Evolutionary conservation across 2,888 invertebrate genomes (phyloP), one percentile per base, ranked within the genome.

Genomic region (Kryphioiulus occultus): DNA sequence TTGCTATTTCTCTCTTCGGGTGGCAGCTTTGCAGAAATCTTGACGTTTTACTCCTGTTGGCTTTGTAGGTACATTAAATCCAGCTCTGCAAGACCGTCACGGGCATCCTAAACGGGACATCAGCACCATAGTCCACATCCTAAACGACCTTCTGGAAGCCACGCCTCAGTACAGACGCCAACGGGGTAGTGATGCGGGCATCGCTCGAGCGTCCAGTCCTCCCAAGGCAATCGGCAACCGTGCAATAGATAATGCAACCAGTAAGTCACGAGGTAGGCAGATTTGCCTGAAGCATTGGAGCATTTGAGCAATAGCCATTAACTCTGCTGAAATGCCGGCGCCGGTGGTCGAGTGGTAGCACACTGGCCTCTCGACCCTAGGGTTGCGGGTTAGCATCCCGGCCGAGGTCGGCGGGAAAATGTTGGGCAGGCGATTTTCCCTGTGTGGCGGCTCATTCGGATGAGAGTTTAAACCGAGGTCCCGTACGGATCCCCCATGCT

Each of bases 101-200:
- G 98, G 98, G 17, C 94, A 97, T 90, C 98, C 98, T 86, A 96
- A 97, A 91, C 95, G 98, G 89, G 97, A 98, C 92, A 97, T 98
- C 91, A 97, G 96, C 88, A 98, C 98, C 85, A 98, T 98, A 89
- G 97, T 98, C 90, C 98, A 98, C 92, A 98, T 98, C 92, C 93
- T 98, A 90, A 98, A 98, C 92, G 98, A 98, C 93, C 94, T 98
- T 90, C 93, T 98, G 89, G 97, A 97, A 92, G 97, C 98, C 42
- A 95, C 96, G 87, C 96, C 93, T 86, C 94, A 94, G 89, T 94
- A 94, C 88, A 93, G 94, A 82, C 89, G 89, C 0, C 88, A 88
- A 15, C 85, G 85, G 39, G 26, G 68, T n/a, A 68, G 68, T 12
- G 68, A 68, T 19, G 53, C 86, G 1, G 22, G 44, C 47, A 22